phyloP scores from a whole-genome alignment of 2,113 vertebrate genomes.

The Picathartes gymnocephalus region DNA sequence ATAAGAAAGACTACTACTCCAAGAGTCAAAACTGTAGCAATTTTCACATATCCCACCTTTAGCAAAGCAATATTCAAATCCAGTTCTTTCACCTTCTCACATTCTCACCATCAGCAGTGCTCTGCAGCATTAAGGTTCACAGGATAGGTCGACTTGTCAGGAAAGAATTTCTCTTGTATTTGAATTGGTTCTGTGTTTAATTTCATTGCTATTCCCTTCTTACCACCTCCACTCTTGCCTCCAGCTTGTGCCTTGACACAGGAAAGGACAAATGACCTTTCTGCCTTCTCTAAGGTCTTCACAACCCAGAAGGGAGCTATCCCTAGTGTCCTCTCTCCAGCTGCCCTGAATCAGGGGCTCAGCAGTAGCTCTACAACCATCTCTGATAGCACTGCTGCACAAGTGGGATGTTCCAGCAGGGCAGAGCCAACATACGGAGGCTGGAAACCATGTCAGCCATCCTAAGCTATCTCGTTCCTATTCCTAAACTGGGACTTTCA shows the following conservation, averaged over 20 bases:
- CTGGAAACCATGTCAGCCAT: not conserved
- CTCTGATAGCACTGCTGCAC: not conserved
- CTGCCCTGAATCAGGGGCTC: not conserved
- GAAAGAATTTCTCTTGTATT: not conserved
- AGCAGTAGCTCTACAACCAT: not conserved
- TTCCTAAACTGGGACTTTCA: not conserved
- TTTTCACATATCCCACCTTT: not conserved
- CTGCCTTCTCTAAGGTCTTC: not conserved
- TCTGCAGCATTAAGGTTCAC: not conserved
- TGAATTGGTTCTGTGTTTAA: not conserved
- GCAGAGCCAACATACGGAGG: not conserved
- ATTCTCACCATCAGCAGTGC: not conserved
- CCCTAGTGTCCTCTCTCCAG: not conserved
- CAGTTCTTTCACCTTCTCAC: not conserved
- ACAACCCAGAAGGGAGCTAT: not conserved
- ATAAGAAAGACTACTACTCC: not conserved
- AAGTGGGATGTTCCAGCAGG: not conserved
- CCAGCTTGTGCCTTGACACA: not conserved
- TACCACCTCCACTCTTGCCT: not conserved
- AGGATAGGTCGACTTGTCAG: not conserved
- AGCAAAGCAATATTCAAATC: not conserved
- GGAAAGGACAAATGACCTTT: not conserved
- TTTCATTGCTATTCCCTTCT: not conserved
- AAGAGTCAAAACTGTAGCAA: not conserved
- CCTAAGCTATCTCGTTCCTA: not conserved